phyloP scores from a whole-genome alignment of 2,888 invertebrate genomes.

The Eudasyphora cyanicolor region DNA sequence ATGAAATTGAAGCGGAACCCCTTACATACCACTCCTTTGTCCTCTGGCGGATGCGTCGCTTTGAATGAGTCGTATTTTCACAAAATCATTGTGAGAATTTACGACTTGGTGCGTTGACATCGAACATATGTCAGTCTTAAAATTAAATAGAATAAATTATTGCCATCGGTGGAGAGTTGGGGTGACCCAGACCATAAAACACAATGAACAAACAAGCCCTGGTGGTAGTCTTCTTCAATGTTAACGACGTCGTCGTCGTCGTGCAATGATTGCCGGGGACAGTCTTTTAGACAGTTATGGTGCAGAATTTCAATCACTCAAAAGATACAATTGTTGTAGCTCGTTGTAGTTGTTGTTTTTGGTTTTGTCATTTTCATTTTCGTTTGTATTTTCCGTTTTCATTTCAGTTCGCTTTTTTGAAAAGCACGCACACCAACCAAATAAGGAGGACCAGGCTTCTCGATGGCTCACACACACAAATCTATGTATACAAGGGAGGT shows the following conservation, averaged over 20 bases:
- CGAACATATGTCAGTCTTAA: slow-evolving; percentile 50
- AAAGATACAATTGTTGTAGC: slow-evolving; percentile 22
- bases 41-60: too few relatives aligned
- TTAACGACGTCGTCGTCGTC: too few relatives aligned
- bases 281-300: slow-evolving; percentile 52
- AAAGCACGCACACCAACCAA: neutral
- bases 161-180: slow-evolving; percentile 18
- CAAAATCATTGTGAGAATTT: slow-evolving; percentile 40
- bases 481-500: too few relatives aligned
- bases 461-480: neutral
- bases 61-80: neutral
- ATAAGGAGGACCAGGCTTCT: too few relatives aligned
- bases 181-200: slow-evolving; percentile 41
- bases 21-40: neutral
- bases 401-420: too few relatives aligned
- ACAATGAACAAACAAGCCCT: too few relatives aligned
- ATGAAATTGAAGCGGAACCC: too few relatives aligned
- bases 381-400: slow-evolving; percentile 9
- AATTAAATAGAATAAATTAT: slow-evolving; percentile 56
- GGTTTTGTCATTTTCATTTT: neutral
- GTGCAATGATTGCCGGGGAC: slow-evolving; percentile 7
- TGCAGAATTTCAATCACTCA: slow-evolving; percentile 59
- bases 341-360: neutral
- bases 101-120: slow-evolving; percentile 51
- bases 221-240: slow-evolving; percentile 13